phyloP scores from a whole-genome alignment of 2,113 vertebrate species.

The Hepsetus odoe region DNA sequence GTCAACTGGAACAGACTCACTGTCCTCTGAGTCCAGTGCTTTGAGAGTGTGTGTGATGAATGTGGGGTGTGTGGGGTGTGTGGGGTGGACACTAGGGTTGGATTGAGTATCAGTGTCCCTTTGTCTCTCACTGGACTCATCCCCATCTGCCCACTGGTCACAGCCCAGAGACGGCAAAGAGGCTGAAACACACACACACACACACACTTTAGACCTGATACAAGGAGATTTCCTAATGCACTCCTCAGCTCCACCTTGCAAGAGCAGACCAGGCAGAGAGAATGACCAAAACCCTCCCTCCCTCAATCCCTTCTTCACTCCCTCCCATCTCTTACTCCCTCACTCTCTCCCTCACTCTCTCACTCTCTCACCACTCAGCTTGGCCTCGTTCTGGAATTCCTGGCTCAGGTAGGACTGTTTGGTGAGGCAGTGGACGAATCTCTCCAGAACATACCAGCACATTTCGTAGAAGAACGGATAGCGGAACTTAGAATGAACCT shows the following conservation, averaged over 20 bases:
- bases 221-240: neutral
- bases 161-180: conserved; percentile 81
- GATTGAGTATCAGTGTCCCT: conserved; percentile 73
- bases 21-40: conserved; percentile 86
- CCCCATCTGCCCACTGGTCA: conserved; percentile 88
- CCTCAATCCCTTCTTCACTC: neutral
- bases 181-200: conserved; percentile 70
- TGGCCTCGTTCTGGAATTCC: conserved; percentile 82
- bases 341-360: neutral
- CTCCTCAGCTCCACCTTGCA: conserved; percentile 1
- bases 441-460: conserved; percentile 98
- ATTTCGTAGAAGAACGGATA: conserved; percentile 99
- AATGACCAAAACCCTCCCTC: no score
- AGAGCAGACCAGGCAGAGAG: no score
- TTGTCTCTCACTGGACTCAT: conserved; percentile 84
- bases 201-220: neutral
- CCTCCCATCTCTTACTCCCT: no score
- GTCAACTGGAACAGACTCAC: conserved; percentile 70
- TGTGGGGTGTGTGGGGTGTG: conserved; percentile 78
- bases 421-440: conserved; percentile 92
- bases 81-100: conserved; percentile 60
- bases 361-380: conserved; percentile 82
- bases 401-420: conserved; percentile 87
- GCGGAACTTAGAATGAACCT: conserved; percentile 96
- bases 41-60: conserved; percentile 75